Evolutionary conservation across 1,140 invertebrate species (phyloP).

Genomic region (Papilio helenus): DNA sequence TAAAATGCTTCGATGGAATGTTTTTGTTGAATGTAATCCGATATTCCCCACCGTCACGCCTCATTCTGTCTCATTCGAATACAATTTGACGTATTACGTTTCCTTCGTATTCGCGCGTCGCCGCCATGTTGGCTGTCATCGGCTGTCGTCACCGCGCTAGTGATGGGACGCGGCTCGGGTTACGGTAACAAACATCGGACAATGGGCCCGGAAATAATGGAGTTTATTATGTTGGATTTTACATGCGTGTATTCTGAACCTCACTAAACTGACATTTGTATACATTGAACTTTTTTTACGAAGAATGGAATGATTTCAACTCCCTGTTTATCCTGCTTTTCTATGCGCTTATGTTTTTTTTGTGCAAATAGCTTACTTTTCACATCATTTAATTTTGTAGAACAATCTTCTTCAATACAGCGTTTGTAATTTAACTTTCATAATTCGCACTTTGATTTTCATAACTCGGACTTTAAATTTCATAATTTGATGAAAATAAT

Average conservation of each 20-base stretch:
- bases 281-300: background rate
- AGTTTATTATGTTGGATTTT: slow-evolving; percentile 26
- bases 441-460: too few relatives aligned
- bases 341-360: too few relatives aligned
- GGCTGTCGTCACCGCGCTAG: slow-evolving; percentile 36
- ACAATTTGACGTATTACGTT: slow-evolving; percentile 37
- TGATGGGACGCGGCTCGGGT: slow-evolving; percentile 32
- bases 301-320: too few relatives aligned
- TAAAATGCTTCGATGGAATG: background rate
- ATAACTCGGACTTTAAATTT: too few relatives aligned
- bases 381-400: too few relatives aligned
- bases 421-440: too few relatives aligned
- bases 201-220: slow-evolving; percentile 22
- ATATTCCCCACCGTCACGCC: slow-evolving; percentile 28
- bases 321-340: too few relatives aligned
- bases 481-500: too few relatives aligned
- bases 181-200: slow-evolving; percentile 33
- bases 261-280: background rate
- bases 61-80: slow-evolving; percentile 35
- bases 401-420: too few relatives aligned
- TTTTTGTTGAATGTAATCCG: slow-evolving; percentile 22
- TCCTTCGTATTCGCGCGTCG: slow-evolving; percentile 28
- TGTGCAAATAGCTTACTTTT: too few relatives aligned
- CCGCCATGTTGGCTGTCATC: slow-evolving; percentile 38
- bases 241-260: background rate